These are phyloP conservation scores for Micromesistius poutassou DNA, from an alignment of 2,797 vertebrate genomes.

Conservation along the genomic window DNA sequence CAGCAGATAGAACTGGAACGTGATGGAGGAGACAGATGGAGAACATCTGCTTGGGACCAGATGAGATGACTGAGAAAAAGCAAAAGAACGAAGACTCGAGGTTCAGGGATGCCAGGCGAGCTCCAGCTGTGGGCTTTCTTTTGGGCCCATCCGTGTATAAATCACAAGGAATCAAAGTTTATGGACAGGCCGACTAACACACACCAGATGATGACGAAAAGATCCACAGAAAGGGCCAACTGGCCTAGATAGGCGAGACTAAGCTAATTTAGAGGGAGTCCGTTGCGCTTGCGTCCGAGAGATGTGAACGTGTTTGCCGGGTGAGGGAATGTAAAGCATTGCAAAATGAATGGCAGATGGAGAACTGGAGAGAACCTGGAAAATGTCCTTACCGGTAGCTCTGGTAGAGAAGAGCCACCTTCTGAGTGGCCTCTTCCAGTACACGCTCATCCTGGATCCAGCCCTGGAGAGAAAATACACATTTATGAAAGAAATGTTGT, in stretches of 20 bases:
- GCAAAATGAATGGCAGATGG: neutral
- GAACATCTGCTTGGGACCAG: conserved; percentile 14
- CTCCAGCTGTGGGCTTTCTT: conserved; percentile 22
- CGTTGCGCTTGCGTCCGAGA: neutral
- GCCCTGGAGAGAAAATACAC: conserved; percentile 69
- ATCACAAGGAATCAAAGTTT: conserved; percentile 24
- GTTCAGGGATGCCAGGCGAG: neutral
- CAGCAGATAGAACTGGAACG: neutral
- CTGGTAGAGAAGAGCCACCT: conserved; percentile 92
- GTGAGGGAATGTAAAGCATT: conserved; percentile 4
- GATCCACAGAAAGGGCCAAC: neutral
- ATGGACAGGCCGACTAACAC: conserved; percentile 12
- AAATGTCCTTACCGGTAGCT: conserved; percentile 82
- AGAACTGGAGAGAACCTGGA: neutral
- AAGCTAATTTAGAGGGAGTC: conserved; percentile 5
- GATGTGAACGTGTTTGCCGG: neutral
- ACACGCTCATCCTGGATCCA: conserved; percentile 97
- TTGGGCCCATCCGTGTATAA: conserved; percentile 22
- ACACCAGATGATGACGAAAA: conserved; percentile 34
- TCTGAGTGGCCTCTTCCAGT: conserved; percentile 93
- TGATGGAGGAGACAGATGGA: neutral
- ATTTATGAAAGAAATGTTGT: conserved; percentile 4
- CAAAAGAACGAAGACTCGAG: neutral
- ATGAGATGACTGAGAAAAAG: neutral
- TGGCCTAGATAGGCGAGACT: conserved; percentile 13